phyloP scores from a whole-genome alignment of 2,113 vertebrate genomes.

The Lucifuga dentata region DNA sequence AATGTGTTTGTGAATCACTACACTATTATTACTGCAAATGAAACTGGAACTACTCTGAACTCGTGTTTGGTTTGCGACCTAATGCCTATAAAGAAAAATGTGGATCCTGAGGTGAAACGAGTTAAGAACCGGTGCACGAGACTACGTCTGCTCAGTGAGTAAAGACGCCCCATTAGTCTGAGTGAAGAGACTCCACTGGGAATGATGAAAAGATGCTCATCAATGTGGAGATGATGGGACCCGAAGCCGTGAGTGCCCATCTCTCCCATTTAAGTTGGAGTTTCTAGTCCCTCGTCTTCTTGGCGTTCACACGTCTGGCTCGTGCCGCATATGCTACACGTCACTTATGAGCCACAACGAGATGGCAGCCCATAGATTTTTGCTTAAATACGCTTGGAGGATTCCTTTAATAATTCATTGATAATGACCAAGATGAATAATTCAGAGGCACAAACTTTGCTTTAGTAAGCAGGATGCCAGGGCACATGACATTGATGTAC shows the following conservation, averaged over 20 bases:
- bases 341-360: constrained; percentile 79
- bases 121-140: constrained; percentile 3
- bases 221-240: constrained; percentile 67
- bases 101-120: constrained; percentile 23
- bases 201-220: constrained; percentile 68
- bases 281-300: constrained; percentile 49
- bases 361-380: constrained; percentile 84
- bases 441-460: constrained; percentile 83
- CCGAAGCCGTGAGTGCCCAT: constrained; percentile 56
- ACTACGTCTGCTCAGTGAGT: too few relatives aligned
- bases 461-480: constrained; percentile 81
- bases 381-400: constrained; percentile 83
- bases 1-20: constrained; percentile 2
- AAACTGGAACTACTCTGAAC: constrained; percentile 29
- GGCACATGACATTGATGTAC: constrained; percentile 81
- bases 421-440: constrained; percentile 86
- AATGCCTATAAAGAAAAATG: constrained; percentile 30
- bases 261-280: constrained; percentile 27
- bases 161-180: too few relatives aligned
- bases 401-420: constrained; percentile 86
- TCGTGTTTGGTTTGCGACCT: constrained; percentile 23
- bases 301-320: constrained; percentile 68
- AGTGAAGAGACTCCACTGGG: constrained; percentile 64
- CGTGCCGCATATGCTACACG: constrained; percentile 63
- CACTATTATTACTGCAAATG: constrained; percentile 12